Evolutionary conservation across 2,113 vertebrate species (phyloP).

Genomic region (Salminus brasiliensis): DNA sequence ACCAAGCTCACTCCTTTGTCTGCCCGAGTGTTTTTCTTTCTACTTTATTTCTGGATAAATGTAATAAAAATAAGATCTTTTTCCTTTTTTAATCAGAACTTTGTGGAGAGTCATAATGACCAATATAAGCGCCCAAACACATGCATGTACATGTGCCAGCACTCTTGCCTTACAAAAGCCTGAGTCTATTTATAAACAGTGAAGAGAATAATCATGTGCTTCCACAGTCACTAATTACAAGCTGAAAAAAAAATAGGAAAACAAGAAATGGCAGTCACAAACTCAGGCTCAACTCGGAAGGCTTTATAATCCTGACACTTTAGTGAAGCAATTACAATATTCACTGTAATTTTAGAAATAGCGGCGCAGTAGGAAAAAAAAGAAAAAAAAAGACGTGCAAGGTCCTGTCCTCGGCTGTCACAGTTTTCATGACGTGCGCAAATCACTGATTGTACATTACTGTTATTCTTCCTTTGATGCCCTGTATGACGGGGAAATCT

Average conservation of each 20-base stretch:
- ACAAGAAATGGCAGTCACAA: background rate
- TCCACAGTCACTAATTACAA: conserved; percentile 18
- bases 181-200: background rate
- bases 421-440: background rate
- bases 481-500: background rate
- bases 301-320: background rate
- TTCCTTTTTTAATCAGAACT: background rate
- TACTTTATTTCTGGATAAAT: background rate
- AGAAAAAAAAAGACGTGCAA: background rate
- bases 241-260: background rate
- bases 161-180: too few species aligned
- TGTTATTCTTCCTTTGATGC: background rate
- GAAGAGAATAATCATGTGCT: background rate
- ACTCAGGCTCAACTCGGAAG: background rate
- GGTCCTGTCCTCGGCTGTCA: background rate
- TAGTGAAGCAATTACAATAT: background rate
- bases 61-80: background rate
- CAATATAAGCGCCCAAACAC: background rate
- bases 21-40: background rate
- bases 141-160: background rate
- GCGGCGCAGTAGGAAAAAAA: background rate
- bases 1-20: conserved; percentile 10
- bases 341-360: background rate
- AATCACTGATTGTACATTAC: background rate
- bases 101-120: background rate